Evolutionary conservation across 92 coral and sea anemone genomes (phyloP).

Genomic region (Scolanthus callimorphus): DNA sequence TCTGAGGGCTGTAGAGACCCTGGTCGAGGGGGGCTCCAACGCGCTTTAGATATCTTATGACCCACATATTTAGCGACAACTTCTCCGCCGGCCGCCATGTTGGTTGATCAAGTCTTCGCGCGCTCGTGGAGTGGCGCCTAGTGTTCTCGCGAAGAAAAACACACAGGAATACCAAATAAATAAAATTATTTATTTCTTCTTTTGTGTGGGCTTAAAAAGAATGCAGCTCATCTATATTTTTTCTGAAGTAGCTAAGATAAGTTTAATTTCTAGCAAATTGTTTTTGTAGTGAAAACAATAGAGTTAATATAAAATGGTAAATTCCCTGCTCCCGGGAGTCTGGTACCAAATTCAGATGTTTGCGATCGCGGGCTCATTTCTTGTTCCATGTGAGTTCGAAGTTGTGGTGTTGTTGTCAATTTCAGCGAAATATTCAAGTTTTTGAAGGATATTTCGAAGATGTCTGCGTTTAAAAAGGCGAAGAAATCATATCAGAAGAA

Average conservation of each 20-base stretch:
- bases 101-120: conserved; percentile 9
- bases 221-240: no score
- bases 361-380: conserved; percentile 27
- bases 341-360: no score
- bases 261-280: no score
- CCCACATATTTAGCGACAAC: conserved; percentile 91
- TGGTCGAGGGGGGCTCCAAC: conserved; percentile 79
- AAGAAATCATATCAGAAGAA: conserved; percentile 86
- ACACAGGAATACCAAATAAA: no score
- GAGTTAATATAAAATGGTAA: no score
- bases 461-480: conserved; percentile 94
- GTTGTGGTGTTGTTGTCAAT: neutral
- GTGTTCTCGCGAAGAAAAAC: no score
- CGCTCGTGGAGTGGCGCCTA: conserved; percentile 75
- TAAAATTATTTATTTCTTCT: no score
- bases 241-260: no score
- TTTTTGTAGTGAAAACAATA: no score
- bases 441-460: conserved; percentile 18
- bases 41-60: conserved; percentile 84
- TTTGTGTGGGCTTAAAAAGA: no score
- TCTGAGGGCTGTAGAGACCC: conserved; percentile 82
- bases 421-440: neutral
- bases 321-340: no score
- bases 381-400: conserved; percentile 15
- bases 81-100: conserved; percentile 90